Evolutionary conservation across 2,797 vertebrate species (phyloP).

Genomic region (Lates japonicus): DNA sequence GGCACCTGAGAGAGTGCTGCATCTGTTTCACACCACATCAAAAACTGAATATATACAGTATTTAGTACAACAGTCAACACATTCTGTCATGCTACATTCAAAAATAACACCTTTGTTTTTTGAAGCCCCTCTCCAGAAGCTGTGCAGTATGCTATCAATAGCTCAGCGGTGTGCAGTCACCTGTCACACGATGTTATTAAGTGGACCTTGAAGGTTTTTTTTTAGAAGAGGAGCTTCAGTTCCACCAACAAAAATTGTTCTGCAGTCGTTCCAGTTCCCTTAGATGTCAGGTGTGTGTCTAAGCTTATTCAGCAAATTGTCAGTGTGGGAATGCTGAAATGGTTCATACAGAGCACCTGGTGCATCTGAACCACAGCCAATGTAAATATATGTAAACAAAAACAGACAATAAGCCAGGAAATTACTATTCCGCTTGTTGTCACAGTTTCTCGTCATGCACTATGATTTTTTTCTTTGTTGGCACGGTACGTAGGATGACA

Average conservation of each 20-base stretch:
- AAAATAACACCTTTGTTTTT: conserved; percentile 56
- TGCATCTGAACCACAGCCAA: conserved; percentile 39
- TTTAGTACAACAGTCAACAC: conserved; percentile 49
- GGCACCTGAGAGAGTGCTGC: conserved; percentile 3
- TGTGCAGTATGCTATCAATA: conserved; percentile 60
- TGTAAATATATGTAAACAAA: conserved; percentile 51
- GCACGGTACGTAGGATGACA: conserved; percentile 28
- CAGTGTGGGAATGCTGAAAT: not conserved
- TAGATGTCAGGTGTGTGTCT: conserved; percentile 38
- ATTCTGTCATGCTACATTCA: conserved; percentile 44
- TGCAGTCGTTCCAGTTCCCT: conserved; percentile 26
- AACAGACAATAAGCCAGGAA: conserved; percentile 47
- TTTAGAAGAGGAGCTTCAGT: conserved; percentile 35
- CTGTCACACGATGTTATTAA: conserved; percentile 59
- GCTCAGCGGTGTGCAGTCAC: conserved; percentile 41
- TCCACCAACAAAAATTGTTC: conserved; percentile 29
- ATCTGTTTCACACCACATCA: conserved; percentile 48
- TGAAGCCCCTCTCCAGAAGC: conserved; percentile 20
- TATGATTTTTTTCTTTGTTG: conserved; percentile 25
- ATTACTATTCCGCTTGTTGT: conserved; percentile 31
- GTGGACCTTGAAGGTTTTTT: conserved; percentile 66
- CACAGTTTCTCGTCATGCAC: conserved; percentile 41
- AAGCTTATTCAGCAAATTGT: conserved; percentile 53
- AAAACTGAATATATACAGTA: conserved; percentile 38
- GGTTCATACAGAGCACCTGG: conserved; percentile 6